Base-by-base conservation (phyloP, 1,140 invertebrate genomes). In the Kradibia gibbosae region DNA sequence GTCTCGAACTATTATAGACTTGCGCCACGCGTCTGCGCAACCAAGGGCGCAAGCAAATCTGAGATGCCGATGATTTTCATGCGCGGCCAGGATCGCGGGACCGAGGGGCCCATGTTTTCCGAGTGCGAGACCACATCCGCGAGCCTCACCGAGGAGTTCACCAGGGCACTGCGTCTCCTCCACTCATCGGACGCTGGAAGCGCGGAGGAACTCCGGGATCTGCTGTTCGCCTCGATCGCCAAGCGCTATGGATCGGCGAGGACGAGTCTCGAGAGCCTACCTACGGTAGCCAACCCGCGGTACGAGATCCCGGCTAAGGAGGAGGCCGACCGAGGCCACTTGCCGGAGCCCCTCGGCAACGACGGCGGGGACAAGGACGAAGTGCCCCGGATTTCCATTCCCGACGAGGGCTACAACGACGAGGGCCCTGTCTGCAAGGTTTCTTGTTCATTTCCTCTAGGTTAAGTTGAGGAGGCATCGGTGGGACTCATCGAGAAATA, bases 361-460 rank as follows among this genome's bases (percentile, higher is more conserved):
- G 60, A 85, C n/a, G 62, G 80, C 11, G 83, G 82, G 3, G 84
- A 82, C 48, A 86, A 84, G n/a, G 84, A 85, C 13, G 83, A 81
- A 0, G 86, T 89, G 22, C 88, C 88, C 7, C 86, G 84, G 34
- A 88, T 89, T 75, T 89, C 88, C n/a, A 89, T 89, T 70, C 88
- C 88, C 15, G 88, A 89, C 55, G 87, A 88, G 76, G 87, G 70
- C 57, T 82, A 80, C 1, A 78, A 17, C 39, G 86, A 88, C n/a
- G n/a, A n/a, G n/a, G 82, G 73, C 11, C 79, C 71, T 17, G 34
- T 85, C 2, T 88, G 87, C 84, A 87, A 86, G 86, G 88, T 88
- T 65, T 72, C 22, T 5, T 36, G 1, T 67, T 34, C 45, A 28
- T 45, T 20, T 80, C 70, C 31, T 72, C 45, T 48, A 48, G 7